A percentile compares a stretch with the other conserved stretches of the same genome.
These are phyloP conservation scores for Pseudomyrmex pallidus DNA, from an alignment of 1,140 invertebrate species.

Conservation along the genomic window DNA sequence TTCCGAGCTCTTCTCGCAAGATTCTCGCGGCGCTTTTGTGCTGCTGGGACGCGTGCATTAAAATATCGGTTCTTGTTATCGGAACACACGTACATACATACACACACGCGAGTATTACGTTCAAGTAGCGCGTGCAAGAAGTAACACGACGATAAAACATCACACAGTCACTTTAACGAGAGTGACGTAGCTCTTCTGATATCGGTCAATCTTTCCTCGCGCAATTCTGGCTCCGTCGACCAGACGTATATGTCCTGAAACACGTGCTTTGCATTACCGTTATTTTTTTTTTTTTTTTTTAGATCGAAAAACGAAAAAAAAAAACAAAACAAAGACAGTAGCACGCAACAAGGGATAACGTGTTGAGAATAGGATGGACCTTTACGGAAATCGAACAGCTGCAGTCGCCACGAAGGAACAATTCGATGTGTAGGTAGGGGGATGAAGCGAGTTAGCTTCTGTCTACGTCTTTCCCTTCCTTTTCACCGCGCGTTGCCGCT, in stretches of 20 bases:
- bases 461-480: conserved; percentile 44
- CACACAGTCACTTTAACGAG: conserved; percentile 16
- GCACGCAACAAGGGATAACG: neutral
- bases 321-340: too few relatives aligned
- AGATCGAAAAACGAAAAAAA: too few relatives aligned
- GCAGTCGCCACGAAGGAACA: conserved; percentile 70
- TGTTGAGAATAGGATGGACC: conserved; percentile 62
- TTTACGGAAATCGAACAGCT: conserved; percentile 76
- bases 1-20: too few relatives aligned
- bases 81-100: too few relatives aligned
- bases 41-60: too few relatives aligned
- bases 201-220: conserved; percentile 19
- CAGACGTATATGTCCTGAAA: too few relatives aligned
- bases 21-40: too few relatives aligned
- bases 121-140: conserved; percentile 19
- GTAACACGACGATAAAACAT: conserved; percentile 49
- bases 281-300: conserved; percentile 27
- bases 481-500: conserved; percentile 39
- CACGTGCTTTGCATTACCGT: conserved; percentile 56
- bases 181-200: conserved; percentile 13
- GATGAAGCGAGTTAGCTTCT: conserved; percentile 73
- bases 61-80: too few relatives aligned
- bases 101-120: neutral
- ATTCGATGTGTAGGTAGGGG: conserved; percentile 65
- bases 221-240: conserved; percentile 2